A percentile compares a stretch with the other conserved stretches of the same genome.
These are phyloP conservation scores for Hyalella azteca DNA, from an alignment of 2,888 invertebrate genomes.

Conservation along the genomic window DNA sequence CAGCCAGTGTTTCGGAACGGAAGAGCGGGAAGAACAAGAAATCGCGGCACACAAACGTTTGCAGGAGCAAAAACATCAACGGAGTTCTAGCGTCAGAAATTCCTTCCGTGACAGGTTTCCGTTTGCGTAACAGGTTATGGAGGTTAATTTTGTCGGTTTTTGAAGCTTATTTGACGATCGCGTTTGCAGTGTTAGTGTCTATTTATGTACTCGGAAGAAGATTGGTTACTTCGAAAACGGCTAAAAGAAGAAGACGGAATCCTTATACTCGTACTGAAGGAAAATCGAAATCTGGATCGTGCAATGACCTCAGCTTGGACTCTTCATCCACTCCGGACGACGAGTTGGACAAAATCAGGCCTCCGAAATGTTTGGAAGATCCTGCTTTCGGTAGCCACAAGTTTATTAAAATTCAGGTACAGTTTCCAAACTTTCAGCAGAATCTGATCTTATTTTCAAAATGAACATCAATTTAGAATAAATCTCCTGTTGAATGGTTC, in stretches of 20 bases:
- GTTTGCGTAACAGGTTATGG: background rate
- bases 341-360: background rate
- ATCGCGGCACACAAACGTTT: background rate
- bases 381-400: slow-evolving; percentile 45
- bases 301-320: background rate
- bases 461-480: too few species aligned
- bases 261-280: background rate
- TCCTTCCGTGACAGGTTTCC: background rate
- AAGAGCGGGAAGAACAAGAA: background rate
- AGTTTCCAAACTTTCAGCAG: too few species aligned
- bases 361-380: slow-evolving; percentile 44
- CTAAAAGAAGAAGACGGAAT: background rate
- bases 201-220: background rate
- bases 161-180: background rate
- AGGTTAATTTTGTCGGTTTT: background rate
- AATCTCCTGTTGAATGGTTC: too few species aligned
- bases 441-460: too few species aligned
- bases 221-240: background rate
- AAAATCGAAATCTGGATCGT: background rate
- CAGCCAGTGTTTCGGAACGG: background rate
- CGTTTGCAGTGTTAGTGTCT: background rate
- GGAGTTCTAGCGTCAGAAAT: background rate
- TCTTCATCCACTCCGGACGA: background rate
- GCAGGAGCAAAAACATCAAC: background rate
- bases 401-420: slow-evolving; percentile 48